A percentile compares a stretch with the other conserved stretches of the same genome.
These are phyloP conservation scores for Sphaerophoria rueppellii DNA, from an alignment of 2,888 invertebrate species.

Conservation along the genomic window DNA sequence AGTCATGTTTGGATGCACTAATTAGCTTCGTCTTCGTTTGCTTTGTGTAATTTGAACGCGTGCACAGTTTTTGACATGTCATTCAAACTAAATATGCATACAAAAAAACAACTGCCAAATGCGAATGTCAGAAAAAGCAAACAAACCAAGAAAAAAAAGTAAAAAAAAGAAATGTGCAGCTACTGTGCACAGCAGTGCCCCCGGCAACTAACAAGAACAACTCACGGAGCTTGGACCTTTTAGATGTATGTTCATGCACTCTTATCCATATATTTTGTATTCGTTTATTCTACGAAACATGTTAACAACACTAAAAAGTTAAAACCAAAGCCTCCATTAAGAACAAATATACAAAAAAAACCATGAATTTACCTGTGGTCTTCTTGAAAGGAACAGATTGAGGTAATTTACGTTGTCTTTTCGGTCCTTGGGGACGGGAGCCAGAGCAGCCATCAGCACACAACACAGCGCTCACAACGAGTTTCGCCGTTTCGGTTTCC, in stretches of 20 bases:
- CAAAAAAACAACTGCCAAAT: conserved; percentile 19
- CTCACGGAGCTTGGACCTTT: conserved; percentile 37
- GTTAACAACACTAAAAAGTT: conserved; percentile 64
- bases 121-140: conserved; percentile 29
- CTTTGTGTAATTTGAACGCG: conserved; percentile 22
- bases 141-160: conserved; percentile 19
- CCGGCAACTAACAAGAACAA: conserved; percentile 49
- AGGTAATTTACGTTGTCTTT: conserved; percentile 61
- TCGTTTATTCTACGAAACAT: conserved; percentile 71
- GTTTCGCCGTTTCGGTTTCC: conserved; percentile 42
- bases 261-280: conserved; percentile 12
- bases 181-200: conserved; percentile 61
- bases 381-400: conserved; percentile 45
- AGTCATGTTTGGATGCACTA: conserved; percentile 39
- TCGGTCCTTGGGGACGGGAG: conserved; percentile 11
- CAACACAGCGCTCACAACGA: conserved; percentile 21
- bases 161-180: conserved; percentile 34
- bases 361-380: conserved; percentile 60
- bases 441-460: background rate
- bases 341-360: conserved; percentile 61
- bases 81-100: conserved; percentile 36
- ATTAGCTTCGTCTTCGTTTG: conserved; percentile 35
- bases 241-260: background rate
- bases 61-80: conserved; percentile 60
- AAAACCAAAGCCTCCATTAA: conserved; percentile 63